Evolutionary conservation across 1,140 invertebrate species (phyloP).

Genomic region (Eubasilissa regina): DNA sequence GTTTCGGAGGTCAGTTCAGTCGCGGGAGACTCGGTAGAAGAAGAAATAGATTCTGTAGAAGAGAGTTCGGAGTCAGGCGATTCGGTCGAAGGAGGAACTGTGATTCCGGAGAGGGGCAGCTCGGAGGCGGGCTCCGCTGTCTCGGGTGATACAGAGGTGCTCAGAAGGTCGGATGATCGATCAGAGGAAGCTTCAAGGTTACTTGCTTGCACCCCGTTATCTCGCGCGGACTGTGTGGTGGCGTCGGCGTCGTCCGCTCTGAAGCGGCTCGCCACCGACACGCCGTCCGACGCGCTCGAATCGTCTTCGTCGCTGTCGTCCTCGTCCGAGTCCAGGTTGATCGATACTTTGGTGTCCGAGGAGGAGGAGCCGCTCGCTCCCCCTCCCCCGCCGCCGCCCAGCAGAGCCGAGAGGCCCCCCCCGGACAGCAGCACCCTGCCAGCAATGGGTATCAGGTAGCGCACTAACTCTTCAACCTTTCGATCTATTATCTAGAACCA

Average conservation of each 20-base stretch:
- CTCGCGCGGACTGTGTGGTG: slow-evolving; percentile 31
- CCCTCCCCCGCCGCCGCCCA: slow-evolving; percentile 64
- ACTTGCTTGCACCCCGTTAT: slow-evolving; percentile 58
- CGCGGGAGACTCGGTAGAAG: slow-evolving; percentile 27
- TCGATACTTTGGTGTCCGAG: slow-evolving; percentile 50
- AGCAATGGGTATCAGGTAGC: slow-evolving; percentile 78
- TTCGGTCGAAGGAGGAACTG: slow-evolving; percentile 24
- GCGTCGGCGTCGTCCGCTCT: slow-evolving; percentile 22
- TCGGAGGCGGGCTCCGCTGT: slow-evolving; percentile 27
- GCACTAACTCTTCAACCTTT: slow-evolving; percentile 81
- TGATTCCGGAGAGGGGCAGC: slow-evolving; percentile 3
- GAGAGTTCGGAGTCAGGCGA: slow-evolving; percentile 38
- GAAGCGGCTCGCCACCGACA: slow-evolving; percentile 40
- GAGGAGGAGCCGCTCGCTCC: slow-evolving; percentile 64
- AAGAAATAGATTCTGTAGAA: slow-evolving; percentile 44
- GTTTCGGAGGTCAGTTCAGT: slow-evolving; percentile 26
- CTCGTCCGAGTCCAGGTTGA: neutral
- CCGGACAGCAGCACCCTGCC: slow-evolving; percentile 76
- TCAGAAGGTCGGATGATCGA: slow-evolving; percentile 39
- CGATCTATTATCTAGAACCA: slow-evolving; percentile 83
- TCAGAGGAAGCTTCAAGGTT: slow-evolving; percentile 48
- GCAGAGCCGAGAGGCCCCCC: slow-evolving; percentile 70
- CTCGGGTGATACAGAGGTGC: slow-evolving; percentile 17
- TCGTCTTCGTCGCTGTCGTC: slow-evolving; percentile 33
- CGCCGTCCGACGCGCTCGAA: neutral